A percentile compares a stretch with the other conserved stretches of the same genome.
Conservation (phyloP, 2,797 vertebrate species). For the Pseudomugil tenellus region DNA sequence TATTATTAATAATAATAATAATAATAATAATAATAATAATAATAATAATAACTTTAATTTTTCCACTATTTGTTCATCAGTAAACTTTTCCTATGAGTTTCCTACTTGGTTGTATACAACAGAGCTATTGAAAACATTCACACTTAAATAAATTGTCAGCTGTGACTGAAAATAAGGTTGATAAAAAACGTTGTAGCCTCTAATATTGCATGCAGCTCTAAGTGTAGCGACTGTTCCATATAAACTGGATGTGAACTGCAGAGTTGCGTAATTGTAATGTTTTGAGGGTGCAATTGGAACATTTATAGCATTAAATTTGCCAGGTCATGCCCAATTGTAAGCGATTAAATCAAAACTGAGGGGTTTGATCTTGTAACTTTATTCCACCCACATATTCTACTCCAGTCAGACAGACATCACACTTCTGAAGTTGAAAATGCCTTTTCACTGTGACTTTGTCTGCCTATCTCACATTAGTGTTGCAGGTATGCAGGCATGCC, state of each 20-base stretch:
- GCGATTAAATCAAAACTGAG: conserved; percentile 2
- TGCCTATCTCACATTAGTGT: not conserved
- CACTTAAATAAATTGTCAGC: not conserved
- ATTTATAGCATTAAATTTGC: not conserved
- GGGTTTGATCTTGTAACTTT: not conserved
- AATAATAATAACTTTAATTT: conserved; percentile 1
- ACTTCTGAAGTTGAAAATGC: not conserved
- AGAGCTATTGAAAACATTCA: not conserved
- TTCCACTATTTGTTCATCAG: not conserved
- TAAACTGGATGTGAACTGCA: not conserved
- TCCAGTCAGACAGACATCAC: not conserved
- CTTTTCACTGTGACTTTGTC: not conserved
- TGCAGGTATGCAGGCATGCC: conserved; percentile 4
- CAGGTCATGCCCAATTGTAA: not conserved
- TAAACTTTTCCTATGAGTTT: not conserved
- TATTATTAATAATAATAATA: not conserved
- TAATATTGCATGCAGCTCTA: not conserved
- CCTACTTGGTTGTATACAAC: not conserved
- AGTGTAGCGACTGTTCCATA: not conserved
- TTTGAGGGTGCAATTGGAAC: conserved; percentile 1
- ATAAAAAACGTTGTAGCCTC: not conserved
- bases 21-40: not conserved
- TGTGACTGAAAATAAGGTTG: not conserved
- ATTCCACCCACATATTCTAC: not conserved
- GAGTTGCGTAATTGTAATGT: not conserved